Base-by-base conservation (phyloP, 2,797 vertebrate species). In the Danio aesculapii region DNA sequence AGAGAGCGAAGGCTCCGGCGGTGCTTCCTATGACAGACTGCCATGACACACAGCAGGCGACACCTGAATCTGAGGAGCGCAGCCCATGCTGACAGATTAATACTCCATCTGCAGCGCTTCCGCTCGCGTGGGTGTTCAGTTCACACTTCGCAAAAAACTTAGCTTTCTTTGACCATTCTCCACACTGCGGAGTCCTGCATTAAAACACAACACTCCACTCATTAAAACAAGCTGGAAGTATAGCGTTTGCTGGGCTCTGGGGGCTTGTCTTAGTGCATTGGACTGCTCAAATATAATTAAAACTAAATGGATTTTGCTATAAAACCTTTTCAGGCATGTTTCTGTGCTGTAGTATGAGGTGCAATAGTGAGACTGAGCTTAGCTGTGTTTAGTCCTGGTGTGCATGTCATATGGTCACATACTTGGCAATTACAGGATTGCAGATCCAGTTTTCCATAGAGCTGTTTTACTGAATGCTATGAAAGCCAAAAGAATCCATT, bases 61-160 rank as follows among this genome's bases (percentile, higher is more conserved):
- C 90, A 92, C 87, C 90, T 92, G 91, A 83, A 88, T 64, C 43
- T 83, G 84, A 86, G 81, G 84, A 30, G 21, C 58, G 81, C 87
- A 89, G 85, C 71, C 83, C 83, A 81, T 81, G 83, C 86, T 92
- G 88, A 92, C 88, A 90, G 87, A 91, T 89, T 91, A 87, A 92
- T 89, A 81, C 57, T 8, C 83, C 89, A 91, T 92, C 88, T 92
- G 90, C 88, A 85, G 67, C 66, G 39, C 75, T 86, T 81, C 85
- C 71, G 75, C 84, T 84, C 85, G 75, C 66, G 70, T 80, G 82
- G 72, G 41, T 16, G 66, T 70, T 71, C 41, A 73, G 55, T 87
- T 79, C 71, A 21, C 19, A 6, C 75, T 67, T 53, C 72, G 74
- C 62, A 64, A 47, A 90, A 88, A 72, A 83, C 85, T 92, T 89